phyloP scores from a whole-genome alignment of 2,888 invertebrate genomes.

The Diaprepes abbreviatus region DNA sequence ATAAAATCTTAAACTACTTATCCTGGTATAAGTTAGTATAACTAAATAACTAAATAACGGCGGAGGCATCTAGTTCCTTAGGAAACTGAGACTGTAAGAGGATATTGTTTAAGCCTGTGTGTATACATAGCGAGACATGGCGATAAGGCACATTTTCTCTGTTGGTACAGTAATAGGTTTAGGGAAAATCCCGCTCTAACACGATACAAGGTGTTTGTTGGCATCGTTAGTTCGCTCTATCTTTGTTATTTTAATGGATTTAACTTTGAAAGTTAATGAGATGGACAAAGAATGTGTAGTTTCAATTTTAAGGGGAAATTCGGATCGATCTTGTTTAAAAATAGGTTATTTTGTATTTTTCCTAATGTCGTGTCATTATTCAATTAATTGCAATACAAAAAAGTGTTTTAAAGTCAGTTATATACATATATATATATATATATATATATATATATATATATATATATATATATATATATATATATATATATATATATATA shows the following conservation, averaged over 20 bases:
- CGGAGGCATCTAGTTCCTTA: constrained; percentile 15
- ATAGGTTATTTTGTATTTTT: too few relatives aligned
- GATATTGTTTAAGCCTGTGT: constrained; percentile 41
- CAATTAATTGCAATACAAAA: too few relatives aligned
- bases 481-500: too few relatives aligned
- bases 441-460: too few relatives aligned
- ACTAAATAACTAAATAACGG: constrained; percentile 25
- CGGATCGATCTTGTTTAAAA: too few relatives aligned
- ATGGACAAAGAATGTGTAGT: background rate
- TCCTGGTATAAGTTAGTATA: background rate
- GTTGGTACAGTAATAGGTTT: constrained; percentile 25
- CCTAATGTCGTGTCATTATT: too few relatives aligned
- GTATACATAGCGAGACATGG: constrained; percentile 33
- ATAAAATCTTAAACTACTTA: constrained; percentile 24
- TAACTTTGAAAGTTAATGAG: background rate
- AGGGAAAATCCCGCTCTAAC: constrained; percentile 8
- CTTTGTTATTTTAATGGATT: constrained; percentile 3
- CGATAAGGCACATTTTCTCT: constrained; percentile 48
- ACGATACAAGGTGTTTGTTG: constrained; percentile 23
- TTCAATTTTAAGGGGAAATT: too few relatives aligned
- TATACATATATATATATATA: too few relatives aligned
- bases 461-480: too few relatives aligned
- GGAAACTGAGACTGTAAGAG: constrained; percentile 15
- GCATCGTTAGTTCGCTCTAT: background rate
- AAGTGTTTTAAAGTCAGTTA: too few relatives aligned